A percentile compares a stretch with the other conserved stretches of the same genome.
Conservation (phyloP, 2,797 vertebrate genomes). For the Adrianichthys oophorus region DNA sequence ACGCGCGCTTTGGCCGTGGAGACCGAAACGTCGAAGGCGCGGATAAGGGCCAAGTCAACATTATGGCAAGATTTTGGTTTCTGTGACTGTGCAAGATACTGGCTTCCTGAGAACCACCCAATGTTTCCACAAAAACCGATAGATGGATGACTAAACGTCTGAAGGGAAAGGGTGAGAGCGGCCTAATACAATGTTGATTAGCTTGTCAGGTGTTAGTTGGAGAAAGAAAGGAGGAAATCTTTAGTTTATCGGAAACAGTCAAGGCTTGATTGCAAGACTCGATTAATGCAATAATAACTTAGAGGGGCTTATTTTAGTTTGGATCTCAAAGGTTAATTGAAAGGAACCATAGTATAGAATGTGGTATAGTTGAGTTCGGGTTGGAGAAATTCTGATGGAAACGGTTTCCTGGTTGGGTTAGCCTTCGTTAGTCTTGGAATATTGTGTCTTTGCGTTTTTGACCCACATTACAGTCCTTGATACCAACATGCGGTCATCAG, state of each 20-base stretch:
- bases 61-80: slow-evolving; percentile 45
- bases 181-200: slow-evolving; percentile 6
- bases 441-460: no score
- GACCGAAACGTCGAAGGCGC: slow-evolving; percentile 62
- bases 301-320: no score
- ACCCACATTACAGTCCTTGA: no score
- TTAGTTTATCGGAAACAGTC: not conserved
- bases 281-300: no score
- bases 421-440: no score
- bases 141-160: slow-evolving; percentile 43
- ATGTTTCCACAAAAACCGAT: slow-evolving; percentile 26
- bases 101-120: slow-evolving; percentile 66
- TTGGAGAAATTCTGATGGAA: no score
- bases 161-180: not conserved
- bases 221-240: slow-evolving; percentile 3
- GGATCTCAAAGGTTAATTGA: no score
- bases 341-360: no score
- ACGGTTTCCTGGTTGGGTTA: no score
- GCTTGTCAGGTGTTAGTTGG: not conserved
- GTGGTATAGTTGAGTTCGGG: no score
- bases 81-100: slow-evolving; percentile 36
- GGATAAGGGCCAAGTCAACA: slow-evolving; percentile 66
- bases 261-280: not conserved
- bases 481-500: no score
- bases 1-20: slow-evolving; percentile 37